Evolutionary conservation across 2,113 vertebrate species (phyloP).

Genomic region (Potamarius usumacintae): DNA sequence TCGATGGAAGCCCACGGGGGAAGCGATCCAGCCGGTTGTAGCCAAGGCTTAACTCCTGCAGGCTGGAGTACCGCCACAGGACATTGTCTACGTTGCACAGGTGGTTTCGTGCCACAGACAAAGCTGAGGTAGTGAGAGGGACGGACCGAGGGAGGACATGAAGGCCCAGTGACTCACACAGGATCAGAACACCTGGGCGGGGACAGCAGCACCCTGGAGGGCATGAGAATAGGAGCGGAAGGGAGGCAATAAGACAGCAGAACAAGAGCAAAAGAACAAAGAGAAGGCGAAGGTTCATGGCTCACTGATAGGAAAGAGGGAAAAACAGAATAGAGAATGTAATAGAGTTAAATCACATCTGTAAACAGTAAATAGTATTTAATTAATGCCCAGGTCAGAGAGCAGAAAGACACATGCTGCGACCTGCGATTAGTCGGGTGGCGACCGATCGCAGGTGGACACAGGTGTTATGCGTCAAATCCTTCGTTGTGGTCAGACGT

Average conservation of each 20-base stretch:
- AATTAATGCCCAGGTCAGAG: not conserved
- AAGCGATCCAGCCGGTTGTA: slow-evolving; percentile 72
- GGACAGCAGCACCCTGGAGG: slow-evolving; percentile 76
- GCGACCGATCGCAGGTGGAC: too few relatives aligned
- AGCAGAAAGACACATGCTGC: too few relatives aligned
- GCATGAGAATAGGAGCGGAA: slow-evolving; percentile 58
- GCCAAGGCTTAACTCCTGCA: slow-evolving; percentile 76
- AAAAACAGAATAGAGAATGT: slow-evolving; percentile 11
- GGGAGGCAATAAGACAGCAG: slow-evolving; percentile 56
- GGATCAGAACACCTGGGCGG: slow-evolving; percentile 62
- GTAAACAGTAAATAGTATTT: not conserved
- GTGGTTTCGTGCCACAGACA: slow-evolving; percentile 74
- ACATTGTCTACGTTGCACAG: slow-evolving; percentile 75
- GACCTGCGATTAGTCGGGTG: too few relatives aligned
- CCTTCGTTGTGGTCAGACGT: too few relatives aligned
- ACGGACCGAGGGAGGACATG: slow-evolving; percentile 67
- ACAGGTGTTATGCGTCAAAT: too few relatives aligned
- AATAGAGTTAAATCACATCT: not conserved
- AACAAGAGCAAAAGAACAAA: slow-evolving; percentile 65
- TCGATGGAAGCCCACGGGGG: slow-evolving; percentile 73
- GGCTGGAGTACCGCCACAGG: slow-evolving; percentile 63
- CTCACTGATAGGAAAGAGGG: slow-evolving; percentile 63
- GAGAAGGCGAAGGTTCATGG: slow-evolving; percentile 64
- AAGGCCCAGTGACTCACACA: slow-evolving; percentile 75
- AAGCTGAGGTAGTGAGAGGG: slow-evolving; percentile 66